Evolutionary conservation across 2,888 invertebrate genomes (phyloP), one percentile per base, ranked within the genome.

Genomic region (Agonopterix heracliana): DNA sequence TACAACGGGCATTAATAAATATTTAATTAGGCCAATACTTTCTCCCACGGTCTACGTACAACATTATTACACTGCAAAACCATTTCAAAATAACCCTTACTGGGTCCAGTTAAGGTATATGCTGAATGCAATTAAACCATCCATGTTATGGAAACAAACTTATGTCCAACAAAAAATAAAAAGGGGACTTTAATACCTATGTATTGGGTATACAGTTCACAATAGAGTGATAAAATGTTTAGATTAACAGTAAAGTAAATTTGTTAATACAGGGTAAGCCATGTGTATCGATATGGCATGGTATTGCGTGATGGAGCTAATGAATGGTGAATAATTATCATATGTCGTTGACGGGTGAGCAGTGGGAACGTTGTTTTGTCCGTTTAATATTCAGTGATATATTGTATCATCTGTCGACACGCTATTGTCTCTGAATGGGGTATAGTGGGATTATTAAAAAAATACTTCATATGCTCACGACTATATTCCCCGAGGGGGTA

Each of bases 11-110:
- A 68, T 71, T 64, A 68, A 80, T 83, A 78, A 78, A 84, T 84
- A 84, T 83, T 84, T 81, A 82, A 85, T 85, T 81, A 81, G 66
- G 55, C 58, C 65, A 56, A 59, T 59, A 63, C 61, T 73, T 76
- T 81, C 79, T 86, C 86, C 81, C 86, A 86, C 86, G 86, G 81
- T 81, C 66, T 55, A 62, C 60, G 54, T 59, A 55, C 55, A 55
- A 54, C 59, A 50, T 66, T 0, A 36, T 46, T 41, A 26, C 26
- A 26, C 26, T 26, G 7, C 26, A 26, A 26, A 26, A 26, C 26
- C 26, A 26, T 26, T 26, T 26, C 1, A 26, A 26, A 26, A 7
- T 26, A 26, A 26, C 26, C 5, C 26, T 26, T 26, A 26, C 26
- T 26, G 26, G 5, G 1, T 26, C 5, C 26, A 26, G 26, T 5